phyloP scores from a whole-genome alignment of 1,140 invertebrate genomes.

The Nixonia krombeini region DNA sequence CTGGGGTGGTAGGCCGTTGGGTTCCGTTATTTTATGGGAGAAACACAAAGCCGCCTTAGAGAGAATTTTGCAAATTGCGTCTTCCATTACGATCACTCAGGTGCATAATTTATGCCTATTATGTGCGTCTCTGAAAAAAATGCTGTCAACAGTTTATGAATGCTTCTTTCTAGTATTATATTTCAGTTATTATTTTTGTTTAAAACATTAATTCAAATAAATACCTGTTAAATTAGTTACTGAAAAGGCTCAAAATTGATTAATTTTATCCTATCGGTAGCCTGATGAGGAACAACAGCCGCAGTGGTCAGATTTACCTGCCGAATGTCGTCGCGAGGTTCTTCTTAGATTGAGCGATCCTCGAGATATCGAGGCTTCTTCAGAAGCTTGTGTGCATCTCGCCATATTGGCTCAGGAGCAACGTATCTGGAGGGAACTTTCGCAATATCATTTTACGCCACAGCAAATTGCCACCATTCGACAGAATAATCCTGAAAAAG shows the following conservation, averaged over 20 bases:
- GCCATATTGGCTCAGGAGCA: slow-evolving; percentile 88
- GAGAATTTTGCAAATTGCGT: slow-evolving; percentile 86
- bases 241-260: too few relatives aligned
- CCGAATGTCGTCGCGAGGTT: slow-evolving; percentile 94
- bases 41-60: slow-evolving; percentile 88
- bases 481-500: slow-evolving; percentile 76
- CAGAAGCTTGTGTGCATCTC: slow-evolving; percentile 78
- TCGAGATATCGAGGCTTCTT: slow-evolving; percentile 84
- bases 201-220: slow-evolving; percentile 6
- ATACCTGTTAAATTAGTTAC: too few relatives aligned
- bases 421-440: slow-evolving; percentile 92
- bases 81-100: slow-evolving; percentile 83
- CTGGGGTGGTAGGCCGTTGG: slow-evolving; percentile 87
- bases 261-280: too few relatives aligned
- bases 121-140: too few relatives aligned
- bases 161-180: too few relatives aligned
- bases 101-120: too few relatives aligned
- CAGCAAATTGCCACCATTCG: slow-evolving; percentile 80
- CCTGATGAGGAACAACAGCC: slow-evolving; percentile 86
- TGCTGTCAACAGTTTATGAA: too few relatives aligned
- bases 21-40: slow-evolving; percentile 90
- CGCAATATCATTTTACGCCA: slow-evolving; percentile 91
- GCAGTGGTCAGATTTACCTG: slow-evolving; percentile 90
- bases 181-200: too few relatives aligned
- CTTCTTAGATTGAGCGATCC: slow-evolving; percentile 92